Base-by-base conservation (phyloP, 2,113 vertebrate species). In the Malaclemys terrapin region DNA sequence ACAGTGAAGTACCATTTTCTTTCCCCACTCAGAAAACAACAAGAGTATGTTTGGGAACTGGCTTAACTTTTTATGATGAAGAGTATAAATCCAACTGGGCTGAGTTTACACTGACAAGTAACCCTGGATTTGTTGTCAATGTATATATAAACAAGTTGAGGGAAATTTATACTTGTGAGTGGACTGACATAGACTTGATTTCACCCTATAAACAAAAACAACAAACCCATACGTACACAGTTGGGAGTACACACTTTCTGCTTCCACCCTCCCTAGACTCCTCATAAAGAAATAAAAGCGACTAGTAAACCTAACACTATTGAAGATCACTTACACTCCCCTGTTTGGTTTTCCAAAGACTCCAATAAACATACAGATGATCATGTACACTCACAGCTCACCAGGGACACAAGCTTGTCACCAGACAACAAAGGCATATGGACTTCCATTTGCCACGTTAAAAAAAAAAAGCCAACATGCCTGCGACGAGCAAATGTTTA, bases 401-500 rank as follows among this genome's bases (percentile, higher is more conserved):
- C 31, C 62, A 35, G 7, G 62, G 62, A 87, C n/a, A 90, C 65
- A 62, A 56, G 53, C 82, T 59, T 85, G 17, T 16, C 53, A 31
- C 59, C 10, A 54, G 85, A 82, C 94, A 83, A 97, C 97, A 97
- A 97, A 95, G 96, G 80, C 80, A 27, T 13, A 75, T 84, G 59
- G 82, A 89, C 72, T 80, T 52, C 84, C 38, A 53, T 72, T 62
- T 56, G 76, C 85, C 88, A 42, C 62, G 29, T 54, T 8, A 5
- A 22, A 82, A 10, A 57, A 6, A 79, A 17, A 59, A 65, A 16
- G 59, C 31, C 59, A 35, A 29, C 25, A 35, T 14, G 59, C 59
- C 59, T 65, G 59, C 14, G 13, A 17, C 14, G 50, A 88, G 91
- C 42, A 4, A 3, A 50, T 1, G 29, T 65, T 65, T 31, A 65